phyloP scores from a whole-genome alignment of 2,888 invertebrate genomes.

The Tuberolachnus salignus region DNA sequence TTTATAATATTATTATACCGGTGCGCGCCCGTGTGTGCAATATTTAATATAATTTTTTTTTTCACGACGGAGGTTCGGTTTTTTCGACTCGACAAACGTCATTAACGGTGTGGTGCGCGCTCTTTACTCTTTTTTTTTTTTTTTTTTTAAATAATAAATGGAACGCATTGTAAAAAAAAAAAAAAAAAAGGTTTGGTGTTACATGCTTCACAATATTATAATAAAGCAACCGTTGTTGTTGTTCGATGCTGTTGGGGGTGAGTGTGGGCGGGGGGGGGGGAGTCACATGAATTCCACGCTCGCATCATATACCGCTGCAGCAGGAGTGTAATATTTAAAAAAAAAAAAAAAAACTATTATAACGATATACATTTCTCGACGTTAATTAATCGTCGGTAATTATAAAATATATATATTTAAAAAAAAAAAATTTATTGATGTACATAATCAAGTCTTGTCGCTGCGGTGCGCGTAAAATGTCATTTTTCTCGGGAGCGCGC shows the following conservation, averaged over 20 bases:
- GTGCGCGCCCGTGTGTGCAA: neutral
- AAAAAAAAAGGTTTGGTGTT: constrained; percentile 9
- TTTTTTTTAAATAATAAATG: constrained; percentile 41
- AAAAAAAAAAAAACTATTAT: constrained; percentile 2
- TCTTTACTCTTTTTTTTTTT: constrained; percentile 24
- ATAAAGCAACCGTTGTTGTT: constrained; percentile 34
- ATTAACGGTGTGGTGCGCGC: constrained; percentile 10
- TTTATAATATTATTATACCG: constrained; percentile 10
- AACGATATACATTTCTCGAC: constrained; percentile 15
- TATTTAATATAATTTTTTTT: constrained; percentile 2
- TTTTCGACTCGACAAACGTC: constrained; percentile 35
- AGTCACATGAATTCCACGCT: constrained; percentile 19
- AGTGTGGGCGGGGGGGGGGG: neutral
- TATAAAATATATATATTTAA: too few species aligned
- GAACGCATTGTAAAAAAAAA: constrained; percentile 13
- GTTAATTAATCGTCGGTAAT: constrained; percentile 38
- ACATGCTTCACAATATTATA: neutral
- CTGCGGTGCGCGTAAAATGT: neutral
- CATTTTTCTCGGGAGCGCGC: neutral
- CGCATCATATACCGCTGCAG: neutral
- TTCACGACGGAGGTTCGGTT: constrained; percentile 25
- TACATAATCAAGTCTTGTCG: neutral
- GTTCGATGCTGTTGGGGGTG: neutral
- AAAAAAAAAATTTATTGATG: too few species aligned
- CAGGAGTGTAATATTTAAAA: neutral